Percentiles rank a stretch among this genome's conserved stretches.
Evolutionary conservation across 2,888 invertebrate species (phyloP).

Genomic region (Luffia ferchaultella): DNA sequence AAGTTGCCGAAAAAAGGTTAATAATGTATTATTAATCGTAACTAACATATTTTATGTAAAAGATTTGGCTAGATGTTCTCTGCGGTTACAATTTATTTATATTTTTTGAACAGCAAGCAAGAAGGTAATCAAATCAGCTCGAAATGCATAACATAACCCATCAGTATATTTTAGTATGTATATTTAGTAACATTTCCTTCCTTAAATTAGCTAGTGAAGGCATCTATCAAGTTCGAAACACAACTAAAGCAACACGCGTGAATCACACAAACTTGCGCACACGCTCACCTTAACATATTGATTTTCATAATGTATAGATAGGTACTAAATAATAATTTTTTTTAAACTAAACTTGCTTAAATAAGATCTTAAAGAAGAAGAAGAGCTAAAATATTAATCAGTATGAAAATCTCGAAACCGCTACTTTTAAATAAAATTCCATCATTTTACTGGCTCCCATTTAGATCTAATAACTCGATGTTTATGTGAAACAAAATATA

Average conservation of each 20-base stretch:
- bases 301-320: not conserved
- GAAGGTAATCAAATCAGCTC: not conserved
- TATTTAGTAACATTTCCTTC: slow-evolving; percentile 8
- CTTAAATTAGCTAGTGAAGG: slow-evolving; percentile 44
- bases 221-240: slow-evolving; percentile 41
- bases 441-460: not conserved
- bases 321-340: not conserved
- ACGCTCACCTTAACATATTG: slow-evolving; percentile 34
- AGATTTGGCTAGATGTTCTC: slow-evolving; percentile 20
- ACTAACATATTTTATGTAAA: no score
- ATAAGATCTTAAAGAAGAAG: not conserved
- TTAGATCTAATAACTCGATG: not conserved
- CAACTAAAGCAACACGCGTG: slow-evolving; percentile 41
- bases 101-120: not conserved
- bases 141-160: not conserved
- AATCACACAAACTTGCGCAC: slow-evolving; percentile 29
- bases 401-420: not conserved
- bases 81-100: no score
- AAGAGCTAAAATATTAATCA: not conserved
- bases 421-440: not conserved
- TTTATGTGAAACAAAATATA: no score
- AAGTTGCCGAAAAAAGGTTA: not conserved
- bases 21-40: not conserved
- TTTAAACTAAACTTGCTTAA: not conserved
- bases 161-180: not conserved